Base-by-base conservation (phyloP, 2,113 vertebrate genomes). In the Hyaena hyaena region DNA sequence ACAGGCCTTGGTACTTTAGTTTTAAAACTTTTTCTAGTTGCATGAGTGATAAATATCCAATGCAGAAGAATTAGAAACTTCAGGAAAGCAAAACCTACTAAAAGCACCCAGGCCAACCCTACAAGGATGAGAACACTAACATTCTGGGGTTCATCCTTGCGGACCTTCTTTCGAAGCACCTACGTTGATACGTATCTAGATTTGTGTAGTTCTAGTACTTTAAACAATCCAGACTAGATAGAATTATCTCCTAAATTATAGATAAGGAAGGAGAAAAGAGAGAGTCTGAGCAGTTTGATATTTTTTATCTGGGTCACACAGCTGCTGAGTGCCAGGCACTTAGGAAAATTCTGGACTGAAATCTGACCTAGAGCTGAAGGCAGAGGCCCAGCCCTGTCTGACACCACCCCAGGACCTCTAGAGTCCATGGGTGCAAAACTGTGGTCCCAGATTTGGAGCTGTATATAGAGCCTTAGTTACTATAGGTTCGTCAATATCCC, bases 261-360 rank as follows among this genome's bases (percentile, higher is more conserved):
- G 23, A 89, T 28, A 12, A 92, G 10, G 82, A 89, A 87, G 16
- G 12, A 84, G 69, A 55, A 90, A 93, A 76, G 2, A 53, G 21
- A 48, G 33, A 58, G 28, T 53, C 61, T n/a, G 53, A 91, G 68
- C 94, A 65, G 14, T 26, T 80, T 90, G 58, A 65, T 45, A 4
- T 66, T 79, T 90, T 83, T 86, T 93, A 95, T 97, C 95, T 96
- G 53, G 89, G 91, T 76, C 83, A 93, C 82, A 61, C 53, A 95
- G 91, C 86, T 97, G 97, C 69, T 45, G 28, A 69, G 80, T 84
- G 83, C 66, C 93, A 73, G 45, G 77, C 81, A 19, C 66, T 73
- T 69, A 82, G 81, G 53, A 89, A 82, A 69, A 16, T 93, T 65
- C 39, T 66, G 69, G 39, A 1, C 61, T 90, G 66, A 83, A 66